Percentiles rank a stretch among this genome's conserved stretches.
These are phyloP conservation scores for Neelides sp. DNA, from an alignment of 1,140 invertebrate genomes.

Conservation along the genomic window DNA sequence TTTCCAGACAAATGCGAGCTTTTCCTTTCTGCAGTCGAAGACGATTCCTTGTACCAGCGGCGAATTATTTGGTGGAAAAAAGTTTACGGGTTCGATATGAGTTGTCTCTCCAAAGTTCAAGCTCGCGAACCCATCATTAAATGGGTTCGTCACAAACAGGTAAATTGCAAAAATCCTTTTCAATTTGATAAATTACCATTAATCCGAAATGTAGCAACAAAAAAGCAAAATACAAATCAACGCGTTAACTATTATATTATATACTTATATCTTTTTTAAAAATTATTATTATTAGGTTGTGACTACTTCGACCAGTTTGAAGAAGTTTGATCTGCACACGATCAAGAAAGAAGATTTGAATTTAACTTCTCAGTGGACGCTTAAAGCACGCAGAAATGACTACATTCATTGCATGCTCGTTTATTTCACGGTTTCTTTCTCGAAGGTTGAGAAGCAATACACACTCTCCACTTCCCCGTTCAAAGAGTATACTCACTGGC, in stretches of 20 bases:
- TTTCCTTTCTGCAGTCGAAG: constrained; percentile 88
- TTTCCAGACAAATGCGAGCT: constrained; percentile 39
- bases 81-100: constrained; percentile 99
- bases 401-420: constrained; percentile 95
- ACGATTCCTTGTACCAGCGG: constrained; percentile 97
- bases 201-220: neutral
- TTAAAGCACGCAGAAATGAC: constrained; percentile 77
- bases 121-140: constrained; percentile 96
- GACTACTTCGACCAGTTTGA: constrained; percentile 67
- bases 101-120: constrained; percentile 88
- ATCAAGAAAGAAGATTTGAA: constrained; percentile 86
- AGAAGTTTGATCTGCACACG: constrained; percentile 95
- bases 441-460: constrained; percentile 91
- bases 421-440: constrained; percentile 98
- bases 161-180: constrained; percentile 32
- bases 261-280: neutral
- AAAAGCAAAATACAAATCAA: too few species aligned
- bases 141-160: constrained; percentile 90
- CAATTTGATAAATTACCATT: neutral
- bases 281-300: constrained; percentile 48
- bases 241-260: neutral
- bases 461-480: constrained; percentile 97
- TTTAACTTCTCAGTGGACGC: constrained; percentile 75
- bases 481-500: constrained; percentile 96
- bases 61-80: constrained; percentile 99